Evolutionary conservation across 2,888 invertebrate genomes (phyloP).

Genomic region (Amphipoea lucens): DNA sequence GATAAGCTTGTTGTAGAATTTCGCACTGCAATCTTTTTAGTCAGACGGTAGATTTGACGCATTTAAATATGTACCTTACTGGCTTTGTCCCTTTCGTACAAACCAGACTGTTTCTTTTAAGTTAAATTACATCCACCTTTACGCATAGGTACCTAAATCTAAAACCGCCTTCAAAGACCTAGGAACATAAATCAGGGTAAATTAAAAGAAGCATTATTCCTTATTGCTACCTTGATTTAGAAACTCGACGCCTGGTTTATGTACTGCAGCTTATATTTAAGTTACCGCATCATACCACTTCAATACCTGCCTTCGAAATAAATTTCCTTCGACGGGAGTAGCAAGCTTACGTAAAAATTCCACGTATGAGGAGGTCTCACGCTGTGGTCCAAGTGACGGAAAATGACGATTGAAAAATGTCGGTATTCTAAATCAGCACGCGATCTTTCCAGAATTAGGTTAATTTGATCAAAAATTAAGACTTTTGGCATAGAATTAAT

Average conservation of each 20-base stretch:
- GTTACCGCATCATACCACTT: conserved; percentile 76
- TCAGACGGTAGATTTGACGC: conserved; percentile 4
- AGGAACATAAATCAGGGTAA: conserved; percentile 12
- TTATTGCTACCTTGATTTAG: conserved; percentile 34
- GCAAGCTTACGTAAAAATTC: conserved; percentile 87
- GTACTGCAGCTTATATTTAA: conserved; percentile 46
- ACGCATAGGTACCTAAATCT: neutral
- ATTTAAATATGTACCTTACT: conserved; percentile 10
- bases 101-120: neutral
- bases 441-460: neutral
- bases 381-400: conserved; percentile 62
- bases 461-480: neutral
- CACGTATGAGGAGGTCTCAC: conserved; percentile 83
- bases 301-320: conserved; percentile 82
- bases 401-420: neutral
- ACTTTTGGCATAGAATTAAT: neutral
- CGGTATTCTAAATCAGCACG: neutral
- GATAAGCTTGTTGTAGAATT: conserved; percentile 55
- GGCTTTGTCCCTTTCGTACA: neutral
- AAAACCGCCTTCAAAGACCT: neutral
- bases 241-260: conserved; percentile 38
- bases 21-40: conserved; percentile 38
- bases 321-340: conserved; percentile 81
- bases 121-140: neutral
- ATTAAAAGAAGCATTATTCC: conserved; percentile 11